Evolutionary conservation across 2,113 vertebrate species (phyloP).

Genomic region (Typhlomys cinereus): DNA sequence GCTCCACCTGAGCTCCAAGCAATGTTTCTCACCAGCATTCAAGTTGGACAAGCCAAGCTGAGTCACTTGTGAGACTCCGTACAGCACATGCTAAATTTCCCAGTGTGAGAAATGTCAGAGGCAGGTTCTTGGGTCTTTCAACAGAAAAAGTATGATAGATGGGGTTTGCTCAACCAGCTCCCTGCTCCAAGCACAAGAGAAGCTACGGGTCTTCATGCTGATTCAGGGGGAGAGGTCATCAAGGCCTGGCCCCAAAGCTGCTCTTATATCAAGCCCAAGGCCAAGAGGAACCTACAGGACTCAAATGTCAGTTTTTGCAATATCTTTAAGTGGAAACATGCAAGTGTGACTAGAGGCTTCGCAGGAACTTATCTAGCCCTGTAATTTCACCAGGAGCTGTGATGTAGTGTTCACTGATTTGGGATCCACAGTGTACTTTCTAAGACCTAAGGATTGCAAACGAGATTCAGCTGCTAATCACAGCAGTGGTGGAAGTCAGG

Average conservation of each 20-base stretch:
- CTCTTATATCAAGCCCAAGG: background rate
- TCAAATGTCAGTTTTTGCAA: background rate
- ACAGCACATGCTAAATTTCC: background rate
- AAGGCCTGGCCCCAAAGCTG: no score
- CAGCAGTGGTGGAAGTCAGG: background rate
- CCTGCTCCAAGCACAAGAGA: background rate
- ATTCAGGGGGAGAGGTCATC: background rate
- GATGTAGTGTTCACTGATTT: background rate
- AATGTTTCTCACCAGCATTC: conserved; percentile 58
- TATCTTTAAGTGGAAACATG: background rate
- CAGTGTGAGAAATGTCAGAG: background rate
- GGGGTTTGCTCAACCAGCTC: background rate
- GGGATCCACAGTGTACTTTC: background rate
- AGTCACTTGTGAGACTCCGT: conserved; percentile 41
- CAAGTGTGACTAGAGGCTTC: background rate
- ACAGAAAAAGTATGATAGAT: background rate
- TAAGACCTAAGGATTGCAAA: background rate
- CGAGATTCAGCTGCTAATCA: background rate
- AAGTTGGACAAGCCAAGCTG: no score
- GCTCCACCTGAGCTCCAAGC: conserved; percentile 77
- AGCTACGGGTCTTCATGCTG: background rate
- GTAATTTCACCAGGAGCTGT: background rate
- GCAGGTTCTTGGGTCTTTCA: background rate
- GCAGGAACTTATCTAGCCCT: background rate
- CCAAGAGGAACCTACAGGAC: background rate